Evolutionary conservation across 2,113 vertebrate species (phyloP), one percentile per base, ranked within the genome.

Genomic region (Vireo altiloquus): DNA sequence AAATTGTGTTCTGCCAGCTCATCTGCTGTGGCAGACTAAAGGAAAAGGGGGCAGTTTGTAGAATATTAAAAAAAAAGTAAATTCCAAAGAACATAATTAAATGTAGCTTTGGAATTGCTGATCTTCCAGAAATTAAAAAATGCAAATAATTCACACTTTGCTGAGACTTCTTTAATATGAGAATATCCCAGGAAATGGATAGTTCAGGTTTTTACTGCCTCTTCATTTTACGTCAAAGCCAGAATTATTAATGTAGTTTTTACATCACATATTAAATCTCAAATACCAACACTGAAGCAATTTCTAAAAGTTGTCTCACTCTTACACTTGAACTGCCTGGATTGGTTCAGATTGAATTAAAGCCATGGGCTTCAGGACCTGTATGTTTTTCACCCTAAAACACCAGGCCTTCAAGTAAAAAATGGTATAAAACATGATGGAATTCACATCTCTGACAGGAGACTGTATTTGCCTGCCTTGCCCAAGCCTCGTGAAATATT

Each of bases 101-200:
- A 65, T 61, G 53, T 40, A 89, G 24, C 40, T 86, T 86, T 80
- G 53, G 49, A 94, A 61, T 57, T 69, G 64, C 63, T 90, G 65
- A 74, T 89, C 69, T 82, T 71, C 70, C n/a, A 92, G 61, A 82
- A 90, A 88, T 72, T 82, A 68, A 89, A 94, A 95, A 90, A 65
- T 17, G 25, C 24, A 96, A 93, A 85, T 86, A 90, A 80, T 63
- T 81, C 79, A 82, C 23, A 59, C 33, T 64, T 75, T 70, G 21
- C 33, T 74, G 47, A 77, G 27, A 46, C 15, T 42, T 69, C 60
- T 76, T 57, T 22, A 90, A 90, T 64, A 69, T 5, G 20, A 82
- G 33, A 66, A 13, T 86, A 69, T 61, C 46, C 25, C 39, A 88
- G 50, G 64, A 94, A 93, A 93, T 42, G 0, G 59, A 22, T 90